phyloP scores from a whole-genome alignment of 1,140 invertebrate species.

The Radopholus similis region DNA sequence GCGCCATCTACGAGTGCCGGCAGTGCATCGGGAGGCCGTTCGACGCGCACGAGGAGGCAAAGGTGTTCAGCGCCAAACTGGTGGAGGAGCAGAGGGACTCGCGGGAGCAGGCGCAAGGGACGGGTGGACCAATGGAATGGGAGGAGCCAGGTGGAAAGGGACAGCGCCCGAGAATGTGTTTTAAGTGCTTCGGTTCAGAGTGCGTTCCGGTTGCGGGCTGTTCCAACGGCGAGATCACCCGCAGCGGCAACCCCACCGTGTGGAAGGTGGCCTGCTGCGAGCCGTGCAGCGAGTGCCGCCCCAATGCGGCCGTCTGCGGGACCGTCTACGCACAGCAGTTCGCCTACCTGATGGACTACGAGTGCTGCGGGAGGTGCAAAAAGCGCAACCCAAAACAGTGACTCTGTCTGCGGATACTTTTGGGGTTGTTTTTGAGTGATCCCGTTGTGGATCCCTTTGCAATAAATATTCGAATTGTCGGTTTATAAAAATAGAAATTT shows the following conservation, averaged over 20 bases:
- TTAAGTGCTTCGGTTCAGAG: background rate
- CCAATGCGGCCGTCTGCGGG: background rate
- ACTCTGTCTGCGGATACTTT: no score
- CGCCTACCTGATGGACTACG: background rate
- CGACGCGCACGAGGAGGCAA: background rate
- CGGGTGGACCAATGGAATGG: background rate
- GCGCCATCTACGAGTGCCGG: slow-evolving; percentile 44
- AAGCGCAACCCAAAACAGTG: background rate
- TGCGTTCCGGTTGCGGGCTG: background rate
- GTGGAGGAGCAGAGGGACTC: background rate
- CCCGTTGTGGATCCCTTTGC: no score
- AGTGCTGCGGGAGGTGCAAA: background rate
- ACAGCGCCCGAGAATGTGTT: background rate
- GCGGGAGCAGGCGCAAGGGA: background rate
- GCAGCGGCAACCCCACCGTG: background rate
- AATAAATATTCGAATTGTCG: background rate
- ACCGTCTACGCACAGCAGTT: background rate
- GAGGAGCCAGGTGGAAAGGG: no score
- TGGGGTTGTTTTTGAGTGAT: no score
- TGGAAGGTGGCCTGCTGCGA: background rate
- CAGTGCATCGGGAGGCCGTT: slow-evolving; percentile 42
- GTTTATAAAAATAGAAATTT: background rate
- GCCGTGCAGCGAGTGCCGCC: background rate
- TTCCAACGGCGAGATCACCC: background rate
- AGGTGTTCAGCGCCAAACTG: background rate